Evolutionary conservation across 2,113 vertebrate species (phyloP), one percentile per base, ranked within the genome.

Genomic region (Oryzias javanicus): DNA sequence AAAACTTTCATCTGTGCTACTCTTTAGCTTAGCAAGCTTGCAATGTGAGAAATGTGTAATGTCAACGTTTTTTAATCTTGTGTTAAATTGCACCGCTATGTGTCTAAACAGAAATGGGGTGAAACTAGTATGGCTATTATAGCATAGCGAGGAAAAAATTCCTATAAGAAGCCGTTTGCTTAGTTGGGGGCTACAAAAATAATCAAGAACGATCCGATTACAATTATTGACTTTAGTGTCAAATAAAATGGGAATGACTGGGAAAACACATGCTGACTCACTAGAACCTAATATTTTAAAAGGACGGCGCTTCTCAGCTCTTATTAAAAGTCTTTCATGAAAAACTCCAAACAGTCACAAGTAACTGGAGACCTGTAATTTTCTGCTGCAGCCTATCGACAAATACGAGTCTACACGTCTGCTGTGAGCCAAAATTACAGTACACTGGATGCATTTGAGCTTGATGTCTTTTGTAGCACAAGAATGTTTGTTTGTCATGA

Each of bases 331-430:
- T 65, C 63, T 24, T 44, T 65, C 49, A 63, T 85, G 69, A 83
- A 80, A 69, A 68, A 81, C 73, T 81, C 67, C 59, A 55, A 80
- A 68, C 62, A 76, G 68, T 80, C 64, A 51, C 55, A 60, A 70
- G 76, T 74, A 76, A 74, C 25, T n/a, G n/a, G 57, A 89, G 73
- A 76, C 76, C 83, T 90, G 78, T 88, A 85, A 89, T 90, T 89
- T 84, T 55, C 60, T 62, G 41, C 63, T 70, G 74, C 83, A 83
- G 86, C 55, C 58, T 76, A 80, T 83, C 55, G 77, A 83, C 80
- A 89, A 88, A 77, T 86, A 82, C 64, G 80, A 87, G 78, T 79
- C 51, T 72, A 59, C 82, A 81, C 69, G 64, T 83, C 82, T 86
- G 60, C 80, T 80, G 75, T 58, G 74, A 84, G 80, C 84, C 85